Conservation (phyloP, 2,888 invertebrate species). For the Hetaerina titia region DNA sequence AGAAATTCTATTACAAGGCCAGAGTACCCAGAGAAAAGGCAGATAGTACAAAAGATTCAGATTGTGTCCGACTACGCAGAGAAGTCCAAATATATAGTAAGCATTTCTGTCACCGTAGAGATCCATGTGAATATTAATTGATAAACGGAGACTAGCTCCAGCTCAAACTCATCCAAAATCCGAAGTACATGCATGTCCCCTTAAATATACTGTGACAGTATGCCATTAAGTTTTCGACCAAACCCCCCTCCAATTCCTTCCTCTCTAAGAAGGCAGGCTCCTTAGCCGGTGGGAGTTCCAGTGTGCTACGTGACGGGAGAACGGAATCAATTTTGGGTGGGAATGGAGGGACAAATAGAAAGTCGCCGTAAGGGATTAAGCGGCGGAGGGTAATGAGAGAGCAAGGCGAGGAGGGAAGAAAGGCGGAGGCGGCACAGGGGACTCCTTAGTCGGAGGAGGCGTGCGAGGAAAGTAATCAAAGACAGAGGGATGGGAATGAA, state of each 20-base stretch:
- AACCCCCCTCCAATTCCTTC: neutral
- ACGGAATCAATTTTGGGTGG: neutral
- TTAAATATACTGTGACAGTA: neutral
- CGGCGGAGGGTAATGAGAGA: neutral
- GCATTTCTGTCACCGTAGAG: too few relatives aligned
- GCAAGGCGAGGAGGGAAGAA: neutral
- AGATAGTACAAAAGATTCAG: too few relatives aligned
- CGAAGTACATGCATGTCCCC: neutral
- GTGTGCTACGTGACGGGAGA: neutral
- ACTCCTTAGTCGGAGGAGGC: neutral
- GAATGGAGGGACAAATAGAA: neutral
- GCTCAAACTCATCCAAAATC: neutral
- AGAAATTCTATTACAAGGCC: too few relatives aligned
- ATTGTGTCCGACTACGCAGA: too few relatives aligned
- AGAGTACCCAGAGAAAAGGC: too few relatives aligned
- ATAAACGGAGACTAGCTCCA: neutral
- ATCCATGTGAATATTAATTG: too few relatives aligned
- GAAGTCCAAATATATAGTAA: too few relatives aligned
- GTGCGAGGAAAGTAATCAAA: neutral
- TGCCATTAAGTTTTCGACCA: neutral
- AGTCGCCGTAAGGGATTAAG: neutral
- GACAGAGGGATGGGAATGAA: neutral
- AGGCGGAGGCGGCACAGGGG: neutral
- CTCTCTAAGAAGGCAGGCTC: neutral
- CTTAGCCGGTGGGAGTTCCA: too few relatives aligned